Evolutionary conservation across 2,888 invertebrate species (phyloP).

Genomic region (Cetonia aurata): DNA sequence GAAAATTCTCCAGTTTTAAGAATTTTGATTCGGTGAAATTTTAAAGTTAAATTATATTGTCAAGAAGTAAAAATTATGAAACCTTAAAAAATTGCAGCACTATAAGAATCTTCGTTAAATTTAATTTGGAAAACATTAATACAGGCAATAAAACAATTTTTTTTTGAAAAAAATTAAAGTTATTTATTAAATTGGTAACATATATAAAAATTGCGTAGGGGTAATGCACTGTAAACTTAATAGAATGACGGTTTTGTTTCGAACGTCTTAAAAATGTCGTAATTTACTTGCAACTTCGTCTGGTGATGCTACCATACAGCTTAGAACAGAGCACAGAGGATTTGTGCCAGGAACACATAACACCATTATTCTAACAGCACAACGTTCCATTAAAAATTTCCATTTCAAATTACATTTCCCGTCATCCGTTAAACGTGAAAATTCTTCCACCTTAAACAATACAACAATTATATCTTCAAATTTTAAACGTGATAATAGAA

Average conservation of each 20-base stretch:
- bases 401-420: slow-evolving; percentile 73
- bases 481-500: neutral
- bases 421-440: slow-evolving; percentile 68
- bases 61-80: no score
- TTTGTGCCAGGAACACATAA: slow-evolving; percentile 56
- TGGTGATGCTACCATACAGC: slow-evolving; percentile 58
- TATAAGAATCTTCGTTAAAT: no score
- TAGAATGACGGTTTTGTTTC: neutral
- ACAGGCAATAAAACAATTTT: neutral
- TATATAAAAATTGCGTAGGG: no score
- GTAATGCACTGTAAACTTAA: neutral
- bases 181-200: no score
- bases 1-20: no score
- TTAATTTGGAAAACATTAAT: neutral
- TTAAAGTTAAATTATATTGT: no score
- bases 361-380: slow-evolving; percentile 70
- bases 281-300: slow-evolving; percentile 59
- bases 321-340: slow-evolving; percentile 63
- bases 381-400: slow-evolving; percentile 75
- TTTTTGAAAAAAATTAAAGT: neutral
- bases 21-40: no score
- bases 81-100: no score
- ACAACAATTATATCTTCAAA: slow-evolving; percentile 12
- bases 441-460: slow-evolving; percentile 68
- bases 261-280: slow-evolving; percentile 37